Evolutionary conservation across 1,140 invertebrate species (phyloP).

Genomic region (Marisa cornuarietis): DNA sequence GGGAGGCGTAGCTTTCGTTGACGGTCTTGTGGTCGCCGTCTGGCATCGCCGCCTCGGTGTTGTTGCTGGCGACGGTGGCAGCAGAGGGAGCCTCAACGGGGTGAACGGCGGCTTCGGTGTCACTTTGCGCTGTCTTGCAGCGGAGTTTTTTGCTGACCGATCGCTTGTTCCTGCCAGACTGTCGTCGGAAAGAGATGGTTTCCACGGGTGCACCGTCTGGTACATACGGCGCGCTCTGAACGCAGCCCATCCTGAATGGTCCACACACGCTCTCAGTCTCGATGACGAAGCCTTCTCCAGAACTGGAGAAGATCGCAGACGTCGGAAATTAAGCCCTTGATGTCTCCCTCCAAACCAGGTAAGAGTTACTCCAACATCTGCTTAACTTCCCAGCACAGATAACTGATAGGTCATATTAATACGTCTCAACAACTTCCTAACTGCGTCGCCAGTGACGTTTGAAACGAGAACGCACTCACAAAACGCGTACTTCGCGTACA

Average conservation of each 20-base stretch:
- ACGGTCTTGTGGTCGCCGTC: background rate
- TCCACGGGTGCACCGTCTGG: constrained; percentile 16
- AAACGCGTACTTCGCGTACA: too few species aligned
- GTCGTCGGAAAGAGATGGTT: constrained; percentile 18
- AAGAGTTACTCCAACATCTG: too few species aligned
- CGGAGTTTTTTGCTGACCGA: constrained; percentile 14
- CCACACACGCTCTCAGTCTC: background rate
- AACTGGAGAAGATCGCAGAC: too few species aligned
- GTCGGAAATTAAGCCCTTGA: too few species aligned
- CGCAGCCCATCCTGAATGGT: constrained; percentile 2
- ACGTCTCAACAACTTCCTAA: too few species aligned
- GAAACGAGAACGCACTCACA: too few species aligned
- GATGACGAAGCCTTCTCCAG: too few species aligned
- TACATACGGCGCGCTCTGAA: constrained; percentile 20
- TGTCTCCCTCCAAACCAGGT: too few species aligned
- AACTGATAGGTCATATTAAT: too few species aligned
- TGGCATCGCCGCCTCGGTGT: background rate
- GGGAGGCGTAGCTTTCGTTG: background rate
- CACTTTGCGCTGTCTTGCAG: background rate
- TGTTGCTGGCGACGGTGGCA: background rate
- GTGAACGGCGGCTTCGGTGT: background rate
- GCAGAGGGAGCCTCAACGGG: background rate
- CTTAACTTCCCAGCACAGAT: too few species aligned
- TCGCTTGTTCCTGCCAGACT: constrained; percentile 20
- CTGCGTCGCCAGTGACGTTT: too few species aligned